Conservation (phyloP, 2,113 vertebrate species). For the Calonectris borealis region DNA sequence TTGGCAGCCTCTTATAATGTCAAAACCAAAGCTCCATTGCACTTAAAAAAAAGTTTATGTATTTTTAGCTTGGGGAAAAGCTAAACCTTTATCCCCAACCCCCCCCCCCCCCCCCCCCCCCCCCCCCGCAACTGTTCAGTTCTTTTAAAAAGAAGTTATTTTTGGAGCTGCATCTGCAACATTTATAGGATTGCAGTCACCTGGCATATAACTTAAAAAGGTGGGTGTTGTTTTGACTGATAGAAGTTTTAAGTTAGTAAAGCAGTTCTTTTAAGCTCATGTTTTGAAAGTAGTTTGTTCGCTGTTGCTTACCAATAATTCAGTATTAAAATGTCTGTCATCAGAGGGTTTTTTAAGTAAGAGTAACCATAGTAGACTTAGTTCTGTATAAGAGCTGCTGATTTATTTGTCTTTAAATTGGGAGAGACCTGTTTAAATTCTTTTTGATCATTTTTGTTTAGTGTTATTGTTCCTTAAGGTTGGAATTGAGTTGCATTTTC, state of each 20-base stretch:
- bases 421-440: not conserved
- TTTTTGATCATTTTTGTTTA: not conserved
- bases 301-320: not conserved
- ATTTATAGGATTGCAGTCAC: not conserved
- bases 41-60: not conserved
- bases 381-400: not conserved
- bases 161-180: not conserved
- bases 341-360: not conserved
- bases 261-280: not conserved
- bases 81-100: not conserved
- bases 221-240: not conserved
- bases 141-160: not conserved
- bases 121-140: not conserved
- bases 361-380: not conserved
- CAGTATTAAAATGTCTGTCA: not conserved
- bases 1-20: not conserved
- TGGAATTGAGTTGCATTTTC: not conserved
- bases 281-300: not conserved
- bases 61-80: not conserved
- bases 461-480: not conserved
- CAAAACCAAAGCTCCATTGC: not conserved
- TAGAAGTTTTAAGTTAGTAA: not conserved
- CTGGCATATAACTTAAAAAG: not conserved
- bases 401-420: not conserved
- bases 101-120: fast-evolving